Evolutionary conservation across 2,797 vertebrate genomes (phyloP), one percentile per base, ranked within the genome.

Genomic region (Echiichthys vipera): DNA sequence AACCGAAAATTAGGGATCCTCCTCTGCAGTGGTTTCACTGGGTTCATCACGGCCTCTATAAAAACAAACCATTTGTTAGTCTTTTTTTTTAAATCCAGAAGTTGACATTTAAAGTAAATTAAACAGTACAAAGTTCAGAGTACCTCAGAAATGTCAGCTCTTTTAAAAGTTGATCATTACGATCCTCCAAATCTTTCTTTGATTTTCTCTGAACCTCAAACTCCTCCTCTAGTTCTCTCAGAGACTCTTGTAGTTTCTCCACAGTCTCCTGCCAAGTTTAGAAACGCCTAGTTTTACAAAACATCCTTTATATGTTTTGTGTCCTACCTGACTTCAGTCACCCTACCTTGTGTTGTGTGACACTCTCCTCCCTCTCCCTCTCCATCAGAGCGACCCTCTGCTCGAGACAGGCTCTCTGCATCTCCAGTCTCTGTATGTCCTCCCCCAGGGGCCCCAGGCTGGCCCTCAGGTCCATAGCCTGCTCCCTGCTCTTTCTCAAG

Each of bases 111-210:
- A 18, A 15, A 27, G 2, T 22, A 40, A 37, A 0, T 2, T 17
- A 8, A 42, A 30, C 5, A 2, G 13, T 15, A 1, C 32, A 49
- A 9, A 15, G 2, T 46, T n/a, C 12, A 66, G 51, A 92, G 1
- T 88, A 97, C 97, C 96, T 96, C 83, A 96, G 95, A 75, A 91
- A 93, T 57, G 83, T 90, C 55, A 98, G 93, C 78, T 97, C 96
- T 61, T 77, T 78, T 27, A 94, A 86, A 20, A 98, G 94, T 47
- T 89, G 90, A 37, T 82, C 91, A 71, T 92, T 94, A 53, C 95
- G 88, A 43, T 92, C 88, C 65, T 96, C 94, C 85, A 97, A 83
- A 69, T 93, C 82, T 56, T 90, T 91, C 56, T 95, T 97, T 10
- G 90, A 95, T 80, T 89, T 91, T 74, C 93, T 94, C 85, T 97